Evolutionary conservation across 2,113 vertebrate species (phyloP).

Genomic region (Noctilio leporinus): DNA sequence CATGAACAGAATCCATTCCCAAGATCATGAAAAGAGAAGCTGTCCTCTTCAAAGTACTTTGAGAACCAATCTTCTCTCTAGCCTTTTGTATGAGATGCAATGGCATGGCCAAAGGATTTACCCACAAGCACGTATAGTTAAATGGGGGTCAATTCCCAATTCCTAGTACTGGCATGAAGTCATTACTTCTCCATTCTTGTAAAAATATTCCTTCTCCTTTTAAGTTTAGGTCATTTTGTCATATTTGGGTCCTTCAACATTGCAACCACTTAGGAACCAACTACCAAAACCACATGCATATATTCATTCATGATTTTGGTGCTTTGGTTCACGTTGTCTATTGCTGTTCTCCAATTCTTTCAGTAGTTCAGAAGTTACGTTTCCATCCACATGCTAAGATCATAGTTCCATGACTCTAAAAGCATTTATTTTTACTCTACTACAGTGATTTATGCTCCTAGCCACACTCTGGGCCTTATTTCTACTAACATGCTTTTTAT

Average conservation of each 20-base stretch:
- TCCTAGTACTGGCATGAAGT: not conserved
- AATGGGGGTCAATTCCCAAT: not conserved
- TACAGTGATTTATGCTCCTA: not conserved
- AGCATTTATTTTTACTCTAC: not conserved
- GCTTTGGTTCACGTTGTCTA: not conserved
- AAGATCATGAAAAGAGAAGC: not conserved
- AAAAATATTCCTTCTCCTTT: not conserved
- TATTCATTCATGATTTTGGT: not conserved
- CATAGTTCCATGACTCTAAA: not conserved
- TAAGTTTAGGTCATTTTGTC: not conserved
- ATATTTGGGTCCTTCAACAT: not conserved
- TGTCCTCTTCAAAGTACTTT: not conserved
- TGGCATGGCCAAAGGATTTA: not conserved
- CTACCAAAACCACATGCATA: not conserved
- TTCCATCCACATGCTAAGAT: not conserved
- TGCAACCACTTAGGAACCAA: not conserved
- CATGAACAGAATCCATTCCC: not conserved
- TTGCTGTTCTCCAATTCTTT: not conserved
- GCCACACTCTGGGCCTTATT: not conserved
- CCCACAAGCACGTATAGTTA: not conserved
- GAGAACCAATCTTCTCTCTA: not conserved
- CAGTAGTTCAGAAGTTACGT: not conserved
- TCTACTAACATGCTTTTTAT: not conserved
- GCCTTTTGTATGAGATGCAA: not conserved
- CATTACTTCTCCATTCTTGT: not conserved